Base-by-base conservation (phyloP, 2,113 vertebrate genomes). In the Sakesphorus luctuosus region DNA sequence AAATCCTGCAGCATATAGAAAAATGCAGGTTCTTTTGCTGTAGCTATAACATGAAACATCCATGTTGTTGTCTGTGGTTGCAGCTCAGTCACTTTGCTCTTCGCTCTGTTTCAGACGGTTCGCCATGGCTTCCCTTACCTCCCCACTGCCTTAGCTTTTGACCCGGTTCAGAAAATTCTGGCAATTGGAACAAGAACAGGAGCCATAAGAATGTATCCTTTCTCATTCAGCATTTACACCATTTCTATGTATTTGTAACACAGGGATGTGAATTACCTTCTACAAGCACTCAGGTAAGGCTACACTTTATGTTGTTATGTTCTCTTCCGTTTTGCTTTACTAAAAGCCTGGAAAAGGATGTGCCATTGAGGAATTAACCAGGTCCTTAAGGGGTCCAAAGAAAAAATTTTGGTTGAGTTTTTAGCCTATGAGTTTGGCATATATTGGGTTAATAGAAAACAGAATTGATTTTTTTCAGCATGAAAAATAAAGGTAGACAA, bases 191-290 rank as follows among this genome's bases (percentile, higher is more conserved):
- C 99, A 43, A 98, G 99, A 97, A 98, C 98, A 87, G 99, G 99
- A 96, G 99, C 98, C 73, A 98, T 99, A 93, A 98, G 99, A 96
- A 99, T 99, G 99, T 99, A 99, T 99, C 99, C 99, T 99, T 99
- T 97, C 91, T 67, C 66, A 28, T 40, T 58, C 66, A 81, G 49
- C 88, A 61, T 36, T 81, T 80, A 93, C 94, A 84, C 31, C 36
- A 50, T 97, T 89, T 93, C 59, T n/a, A 2, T 90, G 44, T 72
- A 10, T 93, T 95, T 94, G 46, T 93, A 55, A 75, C 50, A 15
- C 73, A 74, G n/a, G 74, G 43, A 63, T 63, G 71, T 84, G 44
- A 81, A 38, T 61, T 47, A 36, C 19, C 90, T 83, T 86, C 53
- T 7, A 6, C 76, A 84, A 90, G 62, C 7, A 33, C 59, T 90